These are phyloP conservation scores for Pseudococcus jackbeardsleyi DNA, from an alignment of 2,888 invertebrate genomes.

Conservation along the genomic window DNA sequence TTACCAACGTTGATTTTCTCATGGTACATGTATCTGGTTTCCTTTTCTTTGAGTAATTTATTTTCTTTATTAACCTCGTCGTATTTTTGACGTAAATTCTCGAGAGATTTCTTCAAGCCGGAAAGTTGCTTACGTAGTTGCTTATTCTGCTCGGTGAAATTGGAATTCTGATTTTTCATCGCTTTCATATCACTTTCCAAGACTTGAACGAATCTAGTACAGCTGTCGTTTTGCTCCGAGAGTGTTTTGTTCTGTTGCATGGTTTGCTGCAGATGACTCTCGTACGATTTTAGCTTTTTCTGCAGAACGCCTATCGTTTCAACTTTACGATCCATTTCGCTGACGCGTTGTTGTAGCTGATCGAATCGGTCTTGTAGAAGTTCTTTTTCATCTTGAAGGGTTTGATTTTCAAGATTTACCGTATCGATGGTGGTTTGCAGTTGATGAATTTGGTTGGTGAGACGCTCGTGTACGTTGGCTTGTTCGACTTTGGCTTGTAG, in stretches of 20 bases:
- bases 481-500: neutral
- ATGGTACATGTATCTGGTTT: constrained; percentile 20
- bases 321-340: constrained; percentile 5
- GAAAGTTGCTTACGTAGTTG: constrained; percentile 13
- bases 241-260: neutral
- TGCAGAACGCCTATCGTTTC: neutral
- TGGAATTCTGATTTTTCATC: neutral
- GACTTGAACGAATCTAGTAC: constrained; percentile 36
- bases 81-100: constrained; percentile 39
- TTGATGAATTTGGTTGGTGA: neutral
- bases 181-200: constrained; percentile 42
- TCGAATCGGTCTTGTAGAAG: neutral
- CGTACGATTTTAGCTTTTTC: constrained; percentile 34
- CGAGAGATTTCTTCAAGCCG: constrained; percentile 31
- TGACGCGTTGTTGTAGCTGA: neutral
- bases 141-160: constrained; percentile 20
- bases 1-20: constrained; percentile 49
- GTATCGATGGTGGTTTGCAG: neutral
- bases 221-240: constrained; percentile 7
- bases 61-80: constrained; percentile 43
- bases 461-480: neutral
- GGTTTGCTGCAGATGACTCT: neutral
- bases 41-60: constrained; percentile 39
- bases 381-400: neutral
- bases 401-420: neutral